Percentiles rank a stretch among this genome's conserved stretches.
Conservation (phyloP, 2,888 invertebrate species). For the Sabellastarte sp. region DNA sequence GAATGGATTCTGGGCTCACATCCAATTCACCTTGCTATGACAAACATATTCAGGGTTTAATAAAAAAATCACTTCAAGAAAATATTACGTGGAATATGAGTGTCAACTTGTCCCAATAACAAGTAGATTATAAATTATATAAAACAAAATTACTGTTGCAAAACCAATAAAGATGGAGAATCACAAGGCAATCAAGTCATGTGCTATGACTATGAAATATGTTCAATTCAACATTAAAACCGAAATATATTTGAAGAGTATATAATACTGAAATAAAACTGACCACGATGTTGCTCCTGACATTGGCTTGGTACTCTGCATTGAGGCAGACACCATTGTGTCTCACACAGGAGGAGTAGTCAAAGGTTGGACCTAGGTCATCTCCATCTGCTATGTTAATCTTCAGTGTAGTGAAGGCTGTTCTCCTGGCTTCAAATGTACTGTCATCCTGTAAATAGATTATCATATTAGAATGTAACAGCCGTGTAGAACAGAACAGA, state of each 20-base stretch:
- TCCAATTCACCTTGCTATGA: constrained; percentile 18
- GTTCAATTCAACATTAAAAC: too few relatives aligned
- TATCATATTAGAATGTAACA: too few relatives aligned
- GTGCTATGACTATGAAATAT: too few relatives aligned
- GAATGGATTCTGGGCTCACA: constrained; percentile 23
- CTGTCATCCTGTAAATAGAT: constrained; percentile 16
- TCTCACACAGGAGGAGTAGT: constrained; percentile 80
- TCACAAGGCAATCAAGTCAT: too few relatives aligned
- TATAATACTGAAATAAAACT: too few relatives aligned
- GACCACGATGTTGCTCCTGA: constrained; percentile 58
- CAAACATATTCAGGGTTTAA: background rate
- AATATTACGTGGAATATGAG: background rate
- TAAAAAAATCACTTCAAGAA: background rate
- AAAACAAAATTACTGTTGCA: too few relatives aligned
- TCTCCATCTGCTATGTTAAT: constrained; percentile 85
- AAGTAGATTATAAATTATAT: background rate
- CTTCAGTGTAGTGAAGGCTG: constrained; percentile 70
- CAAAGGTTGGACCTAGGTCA: constrained; percentile 87
- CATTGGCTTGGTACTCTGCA: constrained; percentile 80
- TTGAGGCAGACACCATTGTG: constrained; percentile 83
- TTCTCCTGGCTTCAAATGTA: constrained; percentile 1
- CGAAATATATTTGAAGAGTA: too few relatives aligned
- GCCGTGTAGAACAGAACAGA: too few relatives aligned
- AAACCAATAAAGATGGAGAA: too few relatives aligned
- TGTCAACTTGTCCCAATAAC: background rate